Base-by-base conservation (phyloP, 1,140 invertebrate genomes). In the Sesamia nonagrioides region DNA sequence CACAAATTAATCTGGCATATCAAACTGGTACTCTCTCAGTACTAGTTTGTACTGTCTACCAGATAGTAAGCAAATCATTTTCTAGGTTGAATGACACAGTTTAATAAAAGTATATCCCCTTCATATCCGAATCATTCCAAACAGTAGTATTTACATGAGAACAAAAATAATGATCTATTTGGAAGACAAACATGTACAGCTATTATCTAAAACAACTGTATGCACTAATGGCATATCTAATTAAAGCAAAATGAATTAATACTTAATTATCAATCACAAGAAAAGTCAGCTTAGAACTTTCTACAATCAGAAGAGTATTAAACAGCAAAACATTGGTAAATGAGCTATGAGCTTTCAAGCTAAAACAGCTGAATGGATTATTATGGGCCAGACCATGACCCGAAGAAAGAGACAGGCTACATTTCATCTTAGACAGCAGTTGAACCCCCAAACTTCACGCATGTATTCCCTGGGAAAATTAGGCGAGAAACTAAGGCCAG, bases 311-410 rank as follows among this genome's bases (percentile, higher is more conserved):
- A 81, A 77, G 66, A 79, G 52, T 45, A 77, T 77, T 77, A 78
- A 79, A 71, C 71, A 79, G 74, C 77, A 82, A 81, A 84, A 82
- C 56, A 82, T 82, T 56, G 81, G 27, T 3, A 3, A 27, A 27
- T n/a, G n/a, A 27, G 27, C 3, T 27, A 27, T 27, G 3, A 27
- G 27, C 27, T 27, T 27, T 27, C 27, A 1, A 27, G 1, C 1
- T 1, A 27, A 27, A 27, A 27, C 27, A 27, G 27, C 27, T 27
- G 27, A 27, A 27, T 3, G 27, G 27, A 27, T 27, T 27, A 27
- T 27, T 27, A 27, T 27, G 3, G 27, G 27, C n/a, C 3, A 27
- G 27, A 27, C 27, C 27, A 27, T 27, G 27, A 27, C 27, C 3
- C 27, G 27, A 27, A 27, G 27, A 27, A 27, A 3, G 27, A 27